Percentiles rank a stretch among this genome's conserved stretches.
These are phyloP conservation scores for Ennomos erosarius DNA, from an alignment of 2,888 invertebrate species.

Conservation along the genomic window DNA sequence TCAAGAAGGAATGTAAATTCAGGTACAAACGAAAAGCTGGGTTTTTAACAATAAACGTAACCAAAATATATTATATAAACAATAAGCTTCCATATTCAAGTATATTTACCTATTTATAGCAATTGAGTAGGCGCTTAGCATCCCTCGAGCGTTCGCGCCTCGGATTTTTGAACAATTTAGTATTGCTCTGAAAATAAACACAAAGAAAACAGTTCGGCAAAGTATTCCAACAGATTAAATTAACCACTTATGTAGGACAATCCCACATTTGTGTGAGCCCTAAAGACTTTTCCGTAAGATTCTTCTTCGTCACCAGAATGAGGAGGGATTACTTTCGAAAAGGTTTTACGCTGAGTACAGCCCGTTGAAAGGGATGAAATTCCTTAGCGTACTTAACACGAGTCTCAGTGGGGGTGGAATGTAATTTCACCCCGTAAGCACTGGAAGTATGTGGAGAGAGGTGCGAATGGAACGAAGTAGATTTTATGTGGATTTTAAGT, in stretches of 20 bases:
- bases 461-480: slow-evolving; percentile 7
- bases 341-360: slow-evolving; percentile 1
- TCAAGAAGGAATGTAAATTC: no score
- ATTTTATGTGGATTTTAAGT: slow-evolving; percentile 8
- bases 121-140: no score
- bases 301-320: slow-evolving; percentile 20
- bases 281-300: slow-evolving; percentile 7
- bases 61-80: no score
- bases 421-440: slow-evolving; percentile 27
- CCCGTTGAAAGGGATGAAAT: slow-evolving; percentile 22
- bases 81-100: no score
- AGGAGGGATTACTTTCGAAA: slow-evolving; percentile 18
- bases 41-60: no score
- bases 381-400: slow-evolving; percentile 29
- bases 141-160: no score
- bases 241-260: slow-evolving; percentile 1
- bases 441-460: slow-evolving; percentile 18
- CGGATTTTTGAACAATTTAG: no score
- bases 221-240: slow-evolving; percentile 14
- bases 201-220: no score
- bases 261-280: slow-evolving; percentile 3
- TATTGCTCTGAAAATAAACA: no score
- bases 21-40: no score
- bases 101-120: no score
- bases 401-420: slow-evolving; percentile 28